Evolutionary conservation across 2,888 invertebrate genomes (phyloP), one percentile per base, ranked within the genome.

Genomic region (Itoplectis maculator): DNA sequence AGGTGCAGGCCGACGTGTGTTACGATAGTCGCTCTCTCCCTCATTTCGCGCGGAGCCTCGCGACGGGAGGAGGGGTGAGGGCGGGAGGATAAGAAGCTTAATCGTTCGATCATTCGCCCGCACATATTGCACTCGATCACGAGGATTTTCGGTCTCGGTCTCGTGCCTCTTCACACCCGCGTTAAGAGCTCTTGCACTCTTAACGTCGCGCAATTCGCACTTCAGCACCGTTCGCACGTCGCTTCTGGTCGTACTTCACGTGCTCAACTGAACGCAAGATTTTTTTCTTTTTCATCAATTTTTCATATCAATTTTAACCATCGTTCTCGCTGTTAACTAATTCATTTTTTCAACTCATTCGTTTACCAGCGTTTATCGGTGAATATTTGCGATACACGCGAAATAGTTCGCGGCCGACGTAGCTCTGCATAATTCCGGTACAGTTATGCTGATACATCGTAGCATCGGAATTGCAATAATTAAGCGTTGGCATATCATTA

Each of bases 401-500:
- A 73, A 61, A 73, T 63, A 74, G 18, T 68, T 47, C n/a, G n/a
- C n/a, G 5, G 15, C 0, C 47, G 15, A n/a, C 66, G 42, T 70
- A 40, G n/a, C 18, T 61, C 4, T 15, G 70, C 56, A 59, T 45
- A 59, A 72, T 56, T 56, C 9, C 29, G 11, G 13, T 47, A 61
- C 18, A 45, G 72, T 56, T 66, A 75, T 75, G 75, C 66, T 56
- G 75, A 75, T 75, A 66, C 18, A 59, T 35, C 35, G 35, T 35
- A n/a, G 59, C 59, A 59, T 59, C 37, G 59, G 35, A 59, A 59
- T 59, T 59, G 73, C 56, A 56, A 79, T 80, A 85, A 85, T 85
- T 81, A 83, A 83, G 80, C 74, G 81, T 59, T 70, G 69, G 80
- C 73, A 77, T 84, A 72, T 81, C 72, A 82, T 82, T 82, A 84